Conservation (phyloP, 2,113 vertebrate species). For the Regulus satrapa region DNA sequence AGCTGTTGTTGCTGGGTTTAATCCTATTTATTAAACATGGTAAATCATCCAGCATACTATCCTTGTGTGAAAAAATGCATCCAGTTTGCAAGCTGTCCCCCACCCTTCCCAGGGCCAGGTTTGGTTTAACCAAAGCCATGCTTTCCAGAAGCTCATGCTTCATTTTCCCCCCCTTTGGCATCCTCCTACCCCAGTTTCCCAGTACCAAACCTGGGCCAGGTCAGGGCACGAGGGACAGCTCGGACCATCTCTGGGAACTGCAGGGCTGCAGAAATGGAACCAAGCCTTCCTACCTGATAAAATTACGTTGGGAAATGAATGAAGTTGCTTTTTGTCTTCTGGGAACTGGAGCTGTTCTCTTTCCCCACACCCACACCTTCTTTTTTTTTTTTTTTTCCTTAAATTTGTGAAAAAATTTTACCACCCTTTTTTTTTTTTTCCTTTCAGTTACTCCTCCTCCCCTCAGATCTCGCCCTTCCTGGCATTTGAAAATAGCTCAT, state of each 20-base stretch:
- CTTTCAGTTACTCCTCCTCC: constrained; percentile 36
- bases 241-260: neutral
- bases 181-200: neutral
- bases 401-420: constrained; percentile 48
- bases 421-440: neutral
- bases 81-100: neutral
- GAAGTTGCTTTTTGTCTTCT: neutral
- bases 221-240: neutral
- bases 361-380: constrained; percentile 2
- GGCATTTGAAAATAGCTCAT: constrained; percentile 47
- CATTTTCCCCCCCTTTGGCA: neutral
- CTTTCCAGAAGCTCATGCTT: neutral
- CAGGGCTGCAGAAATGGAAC: neutral
- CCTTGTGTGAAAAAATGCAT: neutral
- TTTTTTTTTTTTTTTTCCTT: neutral
- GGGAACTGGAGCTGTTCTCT: constrained; percentile 17
- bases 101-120: neutral
- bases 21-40: neutral
- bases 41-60: neutral
- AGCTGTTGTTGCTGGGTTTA: neutral
- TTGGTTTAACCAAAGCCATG: neutral
- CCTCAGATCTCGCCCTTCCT: constrained; percentile 37
- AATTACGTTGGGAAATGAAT: neutral
- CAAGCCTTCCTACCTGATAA: neutral
- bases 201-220: neutral